Evolutionary conservation across 2,113 vertebrate genomes (phyloP), one percentile per base, ranked within the genome.

Genomic region (Octodon degus): DNA sequence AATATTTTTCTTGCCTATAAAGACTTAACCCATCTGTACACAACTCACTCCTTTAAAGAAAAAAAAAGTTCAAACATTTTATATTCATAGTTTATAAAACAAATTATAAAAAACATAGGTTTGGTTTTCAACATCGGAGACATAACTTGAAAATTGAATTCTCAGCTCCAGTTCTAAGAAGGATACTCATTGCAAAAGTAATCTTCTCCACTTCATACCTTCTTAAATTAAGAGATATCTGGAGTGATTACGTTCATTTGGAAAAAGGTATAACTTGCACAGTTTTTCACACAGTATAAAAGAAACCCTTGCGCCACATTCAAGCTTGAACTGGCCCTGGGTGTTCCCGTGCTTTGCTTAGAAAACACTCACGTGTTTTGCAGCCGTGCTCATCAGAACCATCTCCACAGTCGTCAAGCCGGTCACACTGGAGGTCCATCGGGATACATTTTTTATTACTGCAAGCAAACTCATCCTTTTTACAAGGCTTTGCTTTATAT

Each of bases 381-480:
- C 99, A 99, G 98, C 99, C 99, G 76, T 98, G 98, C 95, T 99
- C 99, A 70, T 99, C 99, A 0, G 99, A 99, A 77, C 99, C 99
- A 17, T 99, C 99, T n/a, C 99, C 99, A 37, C 99, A 99, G 98
- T 99, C 99, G 90, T 99, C 99, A 95, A 99, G 99, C 25, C 98
- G 98, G 94, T 99, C 99, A 0, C 99, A 99, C 97, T 99, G 99
- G 30, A 99, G 98, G 95, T 99, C 99, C 96, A 98, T 97, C 0
- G 99, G 98, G 90, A 99, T 98, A 89, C 99, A 99, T 47, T 98
- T 99, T 83, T 98, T 99, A 98, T 99, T 99, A 37, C 90, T 98
- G 97, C 99, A 99, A 76, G 99, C 98, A 98, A 99, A 99, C 98
- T 99, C 99, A 10, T 99, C 99, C 96, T 99, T 99, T 93, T 99